These are phyloP conservation scores for Macquaria ambigua DNA, from an alignment of 2,113 vertebrate genomes.

Conservation along the genomic window DNA sequence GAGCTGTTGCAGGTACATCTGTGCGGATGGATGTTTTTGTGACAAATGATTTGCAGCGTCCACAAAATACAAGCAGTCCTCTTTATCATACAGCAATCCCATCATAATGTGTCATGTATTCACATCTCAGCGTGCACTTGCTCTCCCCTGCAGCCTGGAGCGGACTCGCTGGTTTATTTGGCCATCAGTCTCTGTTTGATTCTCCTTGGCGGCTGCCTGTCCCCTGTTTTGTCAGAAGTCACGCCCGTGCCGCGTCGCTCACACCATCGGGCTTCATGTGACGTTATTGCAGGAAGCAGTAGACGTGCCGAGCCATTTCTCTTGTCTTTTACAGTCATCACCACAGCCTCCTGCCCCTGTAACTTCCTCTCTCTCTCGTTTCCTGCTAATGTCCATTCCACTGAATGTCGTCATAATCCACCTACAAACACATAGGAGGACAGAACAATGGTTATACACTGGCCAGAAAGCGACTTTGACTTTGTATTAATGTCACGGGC, in stretches of 20 bases:
- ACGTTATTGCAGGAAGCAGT: constrained; percentile 26
- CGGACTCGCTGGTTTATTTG: not conserved
- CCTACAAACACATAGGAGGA: constrained; percentile 55
- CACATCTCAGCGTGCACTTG: constrained; percentile 6
- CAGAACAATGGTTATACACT: not conserved
- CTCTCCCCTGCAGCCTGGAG: constrained; percentile 26
- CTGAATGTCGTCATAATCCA: constrained; percentile 84
- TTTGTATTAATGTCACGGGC: not conserved
- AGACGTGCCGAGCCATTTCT: constrained; percentile 21
- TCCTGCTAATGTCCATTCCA: constrained; percentile 80
- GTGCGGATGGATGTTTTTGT: constrained; percentile 40
- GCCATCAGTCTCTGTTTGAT: constrained; percentile 46
- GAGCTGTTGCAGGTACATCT: constrained; percentile 68
- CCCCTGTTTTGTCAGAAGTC: not conserved
- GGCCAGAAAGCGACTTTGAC: not conserved
- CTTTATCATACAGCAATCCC: constrained; percentile 32
- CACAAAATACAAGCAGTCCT: constrained; percentile 54
- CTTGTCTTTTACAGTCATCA: constrained; percentile 32
- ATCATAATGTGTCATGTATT: constrained; percentile 8
- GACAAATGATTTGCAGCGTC: constrained; percentile 48
- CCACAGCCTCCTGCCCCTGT: constrained; percentile 50
- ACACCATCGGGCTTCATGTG: not conserved
- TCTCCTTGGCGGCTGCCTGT: constrained; percentile 45
- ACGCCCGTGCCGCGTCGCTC: not conserved
- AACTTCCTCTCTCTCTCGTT: constrained; percentile 34